Percentiles rank a stretch among this genome's conserved stretches.
phyloP scores from a whole-genome alignment of 2,113 vertebrate species.

The Spheniscus mendiculus region DNA sequence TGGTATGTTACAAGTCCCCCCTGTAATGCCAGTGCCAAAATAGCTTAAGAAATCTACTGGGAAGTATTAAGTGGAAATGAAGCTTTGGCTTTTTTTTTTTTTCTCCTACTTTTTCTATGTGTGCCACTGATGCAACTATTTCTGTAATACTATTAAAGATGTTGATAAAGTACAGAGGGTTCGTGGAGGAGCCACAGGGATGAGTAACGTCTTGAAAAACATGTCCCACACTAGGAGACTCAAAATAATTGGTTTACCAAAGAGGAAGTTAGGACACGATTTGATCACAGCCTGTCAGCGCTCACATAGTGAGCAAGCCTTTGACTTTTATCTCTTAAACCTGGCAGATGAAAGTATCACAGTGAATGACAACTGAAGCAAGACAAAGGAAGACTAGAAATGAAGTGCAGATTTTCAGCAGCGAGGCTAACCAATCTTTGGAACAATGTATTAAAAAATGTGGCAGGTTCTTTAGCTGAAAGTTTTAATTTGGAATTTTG shows the following conservation, averaged over 20 bases:
- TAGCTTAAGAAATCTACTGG: background rate
- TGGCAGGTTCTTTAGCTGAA: background rate
- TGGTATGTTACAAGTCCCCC: background rate
- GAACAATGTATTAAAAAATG: background rate
- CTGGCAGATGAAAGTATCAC: background rate
- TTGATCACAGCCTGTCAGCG: background rate
- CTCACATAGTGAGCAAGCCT: background rate
- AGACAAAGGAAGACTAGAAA: background rate
- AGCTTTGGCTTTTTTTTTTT: rapidly evolving
- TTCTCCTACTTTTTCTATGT: background rate
- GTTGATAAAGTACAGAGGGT: background rate
- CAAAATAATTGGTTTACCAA: background rate
- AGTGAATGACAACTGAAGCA: background rate
- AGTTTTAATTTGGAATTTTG: background rate
- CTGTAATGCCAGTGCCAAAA: background rate
- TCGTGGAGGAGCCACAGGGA: background rate
- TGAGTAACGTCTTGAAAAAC: background rate
- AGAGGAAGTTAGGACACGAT: background rate
- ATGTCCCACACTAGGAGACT: background rate
- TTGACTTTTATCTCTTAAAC: background rate
- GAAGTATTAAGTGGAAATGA: background rate
- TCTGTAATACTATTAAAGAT: background rate
- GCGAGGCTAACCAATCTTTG: background rate
- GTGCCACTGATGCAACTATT: background rate
- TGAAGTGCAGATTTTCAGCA: background rate